A percentile compares a stretch with the other conserved stretches of the same genome.
Evolutionary conservation across 2,888 invertebrate genomes (phyloP).

Genomic region (Agrotis puta): DNA sequence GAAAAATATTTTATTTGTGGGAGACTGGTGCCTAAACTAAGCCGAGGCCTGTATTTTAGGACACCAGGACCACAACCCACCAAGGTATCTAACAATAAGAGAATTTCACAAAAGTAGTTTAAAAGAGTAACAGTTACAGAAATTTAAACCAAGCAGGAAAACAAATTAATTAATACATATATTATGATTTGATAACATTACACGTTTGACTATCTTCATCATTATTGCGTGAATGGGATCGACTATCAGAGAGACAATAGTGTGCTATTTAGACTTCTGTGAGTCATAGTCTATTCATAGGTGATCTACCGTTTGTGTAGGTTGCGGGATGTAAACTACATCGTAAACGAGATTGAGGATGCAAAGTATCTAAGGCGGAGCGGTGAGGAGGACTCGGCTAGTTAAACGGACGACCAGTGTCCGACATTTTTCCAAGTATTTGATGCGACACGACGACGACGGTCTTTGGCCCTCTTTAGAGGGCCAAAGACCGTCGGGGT

Average conservation of each 20-base stretch:
- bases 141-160: too few species aligned
- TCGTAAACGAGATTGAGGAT: conserved; percentile 59
- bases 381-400: conserved; percentile 25
- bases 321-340: conserved; percentile 9
- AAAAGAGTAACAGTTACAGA: too few species aligned
- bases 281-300: conserved; percentile 41
- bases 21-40: too few species aligned
- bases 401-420: conserved; percentile 8
- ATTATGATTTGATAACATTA: conserved; percentile 38
- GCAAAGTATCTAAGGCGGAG: conserved; percentile 25
- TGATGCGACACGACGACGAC: too few species aligned
- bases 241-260: conserved; percentile 12
- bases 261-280: conserved; percentile 20
- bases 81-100: too few species aligned
- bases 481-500: too few species aligned
- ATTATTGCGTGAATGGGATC: conserved; percentile 10
- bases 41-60: too few species aligned
- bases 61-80: too few species aligned
- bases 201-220: conserved; percentile 12
- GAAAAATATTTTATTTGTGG: too few species aligned
- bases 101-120: too few species aligned
- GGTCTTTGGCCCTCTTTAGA: too few species aligned
- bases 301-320: conserved; percentile 27
- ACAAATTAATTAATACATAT: too few species aligned
- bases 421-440: conserved; percentile 6